These are phyloP conservation scores for Okamejei kenojei DNA, from an alignment of 2,797 vertebrate genomes.

Conservation along the genomic window DNA sequence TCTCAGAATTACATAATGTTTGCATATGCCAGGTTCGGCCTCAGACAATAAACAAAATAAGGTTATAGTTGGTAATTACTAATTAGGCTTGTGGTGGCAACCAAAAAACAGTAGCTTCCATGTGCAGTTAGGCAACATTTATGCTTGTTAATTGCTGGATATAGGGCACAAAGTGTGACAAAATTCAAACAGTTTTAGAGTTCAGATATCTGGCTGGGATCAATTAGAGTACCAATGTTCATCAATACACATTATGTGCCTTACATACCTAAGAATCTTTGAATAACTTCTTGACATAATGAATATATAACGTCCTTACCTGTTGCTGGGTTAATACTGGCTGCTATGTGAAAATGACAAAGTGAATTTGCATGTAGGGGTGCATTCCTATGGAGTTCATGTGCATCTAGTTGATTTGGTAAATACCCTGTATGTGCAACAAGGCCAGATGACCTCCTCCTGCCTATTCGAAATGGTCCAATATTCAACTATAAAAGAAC, in stretches of 20 bases:
- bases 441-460: conserved; percentile 64
- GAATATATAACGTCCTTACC: conserved; percentile 55
- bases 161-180: not conserved
- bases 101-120: not conserved
- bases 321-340: conserved; percentile 97
- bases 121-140: not conserved
- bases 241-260: not conserved
- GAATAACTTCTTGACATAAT: not conserved
- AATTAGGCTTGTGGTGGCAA: not conserved
- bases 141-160: not conserved
- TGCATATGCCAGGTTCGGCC: too few species aligned
- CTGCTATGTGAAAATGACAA: conserved; percentile 97
- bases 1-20: not conserved
- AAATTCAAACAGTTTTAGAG: not conserved
- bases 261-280: not conserved
- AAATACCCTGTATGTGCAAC: conserved; percentile 71
- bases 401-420: conserved; percentile 74
- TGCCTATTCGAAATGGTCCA: conserved; percentile 65
- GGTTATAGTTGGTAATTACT: not conserved
- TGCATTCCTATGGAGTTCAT: conserved; percentile 69
- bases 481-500: conserved; percentile 63
- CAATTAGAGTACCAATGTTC: not conserved
- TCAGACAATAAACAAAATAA: not conserved
- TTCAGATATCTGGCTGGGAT: not conserved
- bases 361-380: conserved; percentile 80